Evolutionary conservation across 2,888 invertebrate species (phyloP).

Genomic region (Drosophila nr. perissopoda): DNA sequence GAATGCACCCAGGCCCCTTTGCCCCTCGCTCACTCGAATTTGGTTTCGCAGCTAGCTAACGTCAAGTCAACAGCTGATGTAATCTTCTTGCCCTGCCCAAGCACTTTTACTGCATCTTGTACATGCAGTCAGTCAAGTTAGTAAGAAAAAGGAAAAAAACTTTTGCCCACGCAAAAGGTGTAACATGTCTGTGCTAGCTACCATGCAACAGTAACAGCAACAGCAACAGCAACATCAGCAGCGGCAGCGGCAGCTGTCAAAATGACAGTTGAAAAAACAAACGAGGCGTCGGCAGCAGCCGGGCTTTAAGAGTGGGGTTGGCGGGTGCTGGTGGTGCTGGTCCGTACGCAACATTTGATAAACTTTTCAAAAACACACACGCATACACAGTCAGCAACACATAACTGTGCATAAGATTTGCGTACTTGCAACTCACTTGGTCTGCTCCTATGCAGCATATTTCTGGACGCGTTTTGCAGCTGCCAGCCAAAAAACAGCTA

Average conservation of each 20-base stretch:
- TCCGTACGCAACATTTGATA: conserved; percentile 62
- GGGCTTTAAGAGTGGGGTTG: conserved; percentile 3
- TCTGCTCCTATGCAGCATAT: conserved; percentile 47
- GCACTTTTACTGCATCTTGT: conserved; percentile 40
- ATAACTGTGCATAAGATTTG: conserved; percentile 25
- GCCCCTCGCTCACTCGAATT: background rate
- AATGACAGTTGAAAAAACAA: conserved; percentile 79
- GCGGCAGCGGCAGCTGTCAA: conserved; percentile 71
- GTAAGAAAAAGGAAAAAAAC: conserved; percentile 42
- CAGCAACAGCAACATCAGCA: conserved; percentile 55
- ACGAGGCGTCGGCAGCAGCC: conserved; percentile 49
- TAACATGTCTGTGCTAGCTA: conserved; percentile 58
- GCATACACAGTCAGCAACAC: background rate
- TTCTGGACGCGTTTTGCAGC: conserved; percentile 51
- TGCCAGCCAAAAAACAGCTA: conserved; percentile 10
- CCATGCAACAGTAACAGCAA: conserved; percentile 45
- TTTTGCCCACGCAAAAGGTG: conserved; percentile 54
- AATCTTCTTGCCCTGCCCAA: conserved; percentile 22
- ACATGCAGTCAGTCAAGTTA: conserved; percentile 61
- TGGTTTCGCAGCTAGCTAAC: conserved; percentile 19
- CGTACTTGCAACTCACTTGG: conserved; percentile 23
- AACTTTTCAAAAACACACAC: conserved; percentile 51
- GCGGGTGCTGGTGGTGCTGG: conserved; percentile 22
- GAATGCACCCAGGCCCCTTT: background rate
- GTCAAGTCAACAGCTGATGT: conserved; percentile 58